phyloP scores from a whole-genome alignment of 2,888 invertebrate genomes.

The Ophion ventricosus region DNA sequence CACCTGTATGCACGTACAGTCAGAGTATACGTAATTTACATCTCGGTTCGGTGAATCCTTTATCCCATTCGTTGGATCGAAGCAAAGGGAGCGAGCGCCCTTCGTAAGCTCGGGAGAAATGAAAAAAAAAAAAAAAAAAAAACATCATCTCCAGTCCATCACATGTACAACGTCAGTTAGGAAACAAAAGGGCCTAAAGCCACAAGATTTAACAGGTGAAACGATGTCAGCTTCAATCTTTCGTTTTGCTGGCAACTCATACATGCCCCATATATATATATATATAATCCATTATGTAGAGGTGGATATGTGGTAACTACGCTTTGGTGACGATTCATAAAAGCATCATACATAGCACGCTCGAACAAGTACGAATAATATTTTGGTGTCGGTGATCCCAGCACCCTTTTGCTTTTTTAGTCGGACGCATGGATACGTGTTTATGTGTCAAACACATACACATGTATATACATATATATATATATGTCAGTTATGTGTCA shows the following conservation, averaged over 20 bases:
- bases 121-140: conserved; percentile 1
- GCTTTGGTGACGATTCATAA: conserved; percentile 53
- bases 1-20: background rate
- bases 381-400: conserved; percentile 9
- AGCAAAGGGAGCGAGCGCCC: conserved; percentile 33
- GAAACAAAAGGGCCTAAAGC: conserved; percentile 17
- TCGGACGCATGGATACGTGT: background rate
- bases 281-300: too few species aligned
- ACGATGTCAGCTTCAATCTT: conserved; percentile 6
- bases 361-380: conserved; percentile 52
- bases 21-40: conserved; percentile 57
- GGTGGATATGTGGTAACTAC: background rate
- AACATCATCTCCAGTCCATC: background rate
- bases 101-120: conserved; percentile 13
- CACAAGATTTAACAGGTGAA: background rate
- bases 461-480: background rate
- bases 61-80: conserved; percentile 61
- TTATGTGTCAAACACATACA: too few species aligned
- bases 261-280: background rate
- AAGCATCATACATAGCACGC: conserved; percentile 26
- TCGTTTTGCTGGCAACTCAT: background rate
- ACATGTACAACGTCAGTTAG: conserved; percentile 5
- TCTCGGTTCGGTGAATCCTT: conserved; percentile 63
- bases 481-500: background rate
- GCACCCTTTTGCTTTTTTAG: conserved; percentile 18